Evolutionary conservation across 1,140 invertebrate species (phyloP), one percentile per base, ranked within the genome.

Genomic region (Apis mellifera): DNA sequence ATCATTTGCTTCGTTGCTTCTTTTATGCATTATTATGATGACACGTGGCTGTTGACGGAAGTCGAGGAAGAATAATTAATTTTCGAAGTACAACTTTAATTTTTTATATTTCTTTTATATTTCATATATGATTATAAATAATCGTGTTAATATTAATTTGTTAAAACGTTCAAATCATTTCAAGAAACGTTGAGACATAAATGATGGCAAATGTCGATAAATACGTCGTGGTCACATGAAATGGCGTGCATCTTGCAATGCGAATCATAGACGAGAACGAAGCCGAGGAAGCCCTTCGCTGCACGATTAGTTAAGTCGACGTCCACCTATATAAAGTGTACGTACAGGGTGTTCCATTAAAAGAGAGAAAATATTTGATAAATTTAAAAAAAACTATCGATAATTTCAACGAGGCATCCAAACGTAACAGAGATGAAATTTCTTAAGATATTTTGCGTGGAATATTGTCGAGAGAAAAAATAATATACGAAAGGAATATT

Each of bases 251-350:
- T 78, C 80, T 83, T 59, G 78, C 80, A 48, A 60, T 68, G 54
- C 73, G 71, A 80, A 52, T 59, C 74, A 26, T 90, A 90, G 91
- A 92, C 90, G 66, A 26, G 85, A 92, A 72, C 84, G 91, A 92
- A 92, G 91, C 91, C 91, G 77, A 85, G 59, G 91, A 92, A 92
- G 90, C 91, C 91, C 86, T 57, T 64, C 89, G 84, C 70, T 85
- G 89, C 84, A 85, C 90, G 91, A 91, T 92, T 92, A 92, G 91
- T 92, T 91, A 91, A 92, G 89, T 91, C 89, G 84, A 90, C 87
- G 85, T 90, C 88, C 87, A 90, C 90, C 90, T 91, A 92, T 88
- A 91, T 92, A 90, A 90, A 90, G 72, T 70, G 64, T 68, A 42
- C 78, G 62, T 23, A 78, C 73, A 15, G 60, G 48, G 54, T 86